Conservation (phyloP, 2,797 vertebrate genomes). For the Tinamus major region DNA sequence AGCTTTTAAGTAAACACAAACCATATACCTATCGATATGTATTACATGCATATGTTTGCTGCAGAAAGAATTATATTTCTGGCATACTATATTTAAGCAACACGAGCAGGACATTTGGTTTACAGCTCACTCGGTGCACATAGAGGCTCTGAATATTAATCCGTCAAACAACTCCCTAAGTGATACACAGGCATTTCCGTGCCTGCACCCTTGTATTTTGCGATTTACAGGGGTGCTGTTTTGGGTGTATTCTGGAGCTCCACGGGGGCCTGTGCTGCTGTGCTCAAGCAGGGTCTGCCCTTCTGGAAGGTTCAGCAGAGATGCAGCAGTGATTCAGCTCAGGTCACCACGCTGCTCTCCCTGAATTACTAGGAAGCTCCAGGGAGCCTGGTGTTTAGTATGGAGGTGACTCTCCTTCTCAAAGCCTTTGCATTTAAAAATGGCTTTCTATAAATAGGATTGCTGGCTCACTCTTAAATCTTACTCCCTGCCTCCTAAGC, state of each 20-base stretch:
- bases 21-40: not conserved
- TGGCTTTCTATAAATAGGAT: conserved; percentile 88
- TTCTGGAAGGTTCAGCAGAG: conserved; percentile 66
- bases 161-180: not conserved
- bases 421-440: conserved; percentile 82
- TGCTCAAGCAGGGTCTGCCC: not conserved
- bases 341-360: not conserved
- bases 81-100: not conserved
- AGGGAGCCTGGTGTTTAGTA: conserved; percentile 12
- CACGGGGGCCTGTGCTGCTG: not conserved
- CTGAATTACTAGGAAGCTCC: not conserved
- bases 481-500: conserved; percentile 84
- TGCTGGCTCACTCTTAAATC: conserved; percentile 88
- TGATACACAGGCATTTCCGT: not conserved
- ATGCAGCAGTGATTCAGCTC: conserved; percentile 14
- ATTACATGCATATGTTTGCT: not conserved
- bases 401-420: conserved; percentile 61
- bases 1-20: not conserved
- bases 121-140: not conserved
- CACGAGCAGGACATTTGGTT: not conserved
- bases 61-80: not conserved
- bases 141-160: not conserved
- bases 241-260: not conserved
- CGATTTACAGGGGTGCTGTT: not conserved
- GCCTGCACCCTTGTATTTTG: not conserved